These are phyloP conservation scores for Falco concolor DNA, from an alignment of 2,797 vertebrate genomes.

Conservation along the genomic window DNA sequence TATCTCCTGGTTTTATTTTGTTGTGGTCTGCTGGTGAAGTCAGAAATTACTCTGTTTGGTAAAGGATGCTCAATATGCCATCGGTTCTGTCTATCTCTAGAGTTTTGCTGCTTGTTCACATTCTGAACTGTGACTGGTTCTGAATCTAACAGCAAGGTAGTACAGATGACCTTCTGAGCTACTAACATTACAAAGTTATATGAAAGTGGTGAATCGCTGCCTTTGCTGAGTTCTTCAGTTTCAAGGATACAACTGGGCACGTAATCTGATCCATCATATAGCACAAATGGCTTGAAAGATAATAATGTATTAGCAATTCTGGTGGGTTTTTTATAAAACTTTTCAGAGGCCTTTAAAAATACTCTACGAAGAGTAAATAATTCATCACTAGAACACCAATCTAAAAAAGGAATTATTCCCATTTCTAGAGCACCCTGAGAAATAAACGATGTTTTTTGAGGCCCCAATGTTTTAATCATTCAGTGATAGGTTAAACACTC, in stretches of 20 bases:
- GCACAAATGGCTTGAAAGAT: neutral
- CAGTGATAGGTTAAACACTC: neutral
- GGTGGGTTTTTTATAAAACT: neutral
- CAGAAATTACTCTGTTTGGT: neutral
- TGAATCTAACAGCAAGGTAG: neutral
- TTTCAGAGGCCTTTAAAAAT: neutral
- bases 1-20: neutral
- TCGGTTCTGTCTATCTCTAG: neutral
- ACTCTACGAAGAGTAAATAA: neutral
- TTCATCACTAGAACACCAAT: neutral
- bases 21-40: neutral
- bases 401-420: neutral
- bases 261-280: neutral
- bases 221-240: neutral
- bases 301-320: neutral
- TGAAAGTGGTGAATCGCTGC: neutral
- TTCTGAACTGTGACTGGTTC: neutral
- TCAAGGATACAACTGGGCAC: neutral
- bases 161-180: neutral
- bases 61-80: neutral
- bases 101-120: neutral
- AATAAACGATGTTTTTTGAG: neutral
- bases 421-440: neutral
- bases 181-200: neutral
- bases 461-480: neutral